Evolutionary conservation across 2,797 vertebrate genomes (phyloP).

Genomic region (Onychomys leucogaster): DNA sequence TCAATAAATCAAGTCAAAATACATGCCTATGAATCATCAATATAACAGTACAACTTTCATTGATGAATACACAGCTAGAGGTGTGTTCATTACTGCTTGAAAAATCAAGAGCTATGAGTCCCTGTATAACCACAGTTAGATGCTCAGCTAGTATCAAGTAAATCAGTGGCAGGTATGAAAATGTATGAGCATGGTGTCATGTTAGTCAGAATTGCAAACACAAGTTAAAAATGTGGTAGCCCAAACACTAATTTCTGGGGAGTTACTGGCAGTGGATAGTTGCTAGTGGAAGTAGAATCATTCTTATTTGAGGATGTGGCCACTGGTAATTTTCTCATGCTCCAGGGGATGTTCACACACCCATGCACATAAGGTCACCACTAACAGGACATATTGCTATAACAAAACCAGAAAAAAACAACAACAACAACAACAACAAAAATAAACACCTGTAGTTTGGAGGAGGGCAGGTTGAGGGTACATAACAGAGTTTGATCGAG

Average conservation of each 20-base stretch:
- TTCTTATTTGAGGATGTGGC: background rate
- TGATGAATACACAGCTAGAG: background rate
- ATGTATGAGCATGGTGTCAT: background rate
- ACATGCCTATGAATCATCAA: background rate
- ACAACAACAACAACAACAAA: background rate
- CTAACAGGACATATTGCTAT: background rate
- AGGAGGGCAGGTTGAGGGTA: background rate
- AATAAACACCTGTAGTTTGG: background rate
- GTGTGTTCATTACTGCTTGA: slow-evolving; percentile 31
- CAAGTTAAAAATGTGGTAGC: background rate
- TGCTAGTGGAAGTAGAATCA: background rate
- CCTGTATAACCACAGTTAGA: background rate
- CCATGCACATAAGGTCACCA: background rate
- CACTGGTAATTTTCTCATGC: background rate
- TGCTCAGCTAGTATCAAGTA: background rate
- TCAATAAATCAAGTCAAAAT: slow-evolving; percentile 51
- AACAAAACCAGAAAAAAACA: background rate
- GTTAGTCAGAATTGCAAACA: background rate
- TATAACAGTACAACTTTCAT: background rate
- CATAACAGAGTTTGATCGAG: background rate
- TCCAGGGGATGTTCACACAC: background rate
- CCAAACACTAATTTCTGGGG: background rate
- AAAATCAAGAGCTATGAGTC: background rate
- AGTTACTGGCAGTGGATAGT: no score
- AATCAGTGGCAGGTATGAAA: background rate